Conservation (phyloP, 1,140 invertebrate species). For the Carposina sasakii region DNA sequence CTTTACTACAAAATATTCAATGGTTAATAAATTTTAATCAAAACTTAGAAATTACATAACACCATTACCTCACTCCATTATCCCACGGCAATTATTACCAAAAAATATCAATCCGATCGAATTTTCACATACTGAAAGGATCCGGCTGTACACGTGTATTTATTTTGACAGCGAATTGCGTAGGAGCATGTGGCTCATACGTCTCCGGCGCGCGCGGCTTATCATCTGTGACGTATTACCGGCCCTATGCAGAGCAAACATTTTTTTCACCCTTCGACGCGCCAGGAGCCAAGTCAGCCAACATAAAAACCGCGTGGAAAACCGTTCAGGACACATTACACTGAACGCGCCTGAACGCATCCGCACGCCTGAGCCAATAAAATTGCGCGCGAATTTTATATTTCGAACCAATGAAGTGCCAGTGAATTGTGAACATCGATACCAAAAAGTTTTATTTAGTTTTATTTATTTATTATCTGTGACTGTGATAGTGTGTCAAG, state of each 20-base stretch:
- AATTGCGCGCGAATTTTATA: slow-evolving; percentile 20
- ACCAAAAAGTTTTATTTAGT: slow-evolving; percentile 42
- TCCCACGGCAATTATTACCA: too few relatives aligned
- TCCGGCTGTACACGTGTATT: slow-evolving; percentile 65
- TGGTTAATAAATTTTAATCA: too few relatives aligned
- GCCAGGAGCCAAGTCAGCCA: slow-evolving; percentile 50
- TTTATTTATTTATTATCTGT: slow-evolving; percentile 53
- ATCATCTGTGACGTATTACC: slow-evolving; percentile 55
- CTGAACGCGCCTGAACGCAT: slow-evolving; percentile 58
- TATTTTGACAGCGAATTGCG: slow-evolving; percentile 61
- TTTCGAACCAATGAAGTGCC: slow-evolving; percentile 27
- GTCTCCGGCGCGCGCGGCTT: slow-evolving; percentile 48
- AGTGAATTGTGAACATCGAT: slow-evolving; percentile 39
- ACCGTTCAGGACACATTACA: slow-evolving; percentile 62
- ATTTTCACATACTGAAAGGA: slow-evolving; percentile 58
- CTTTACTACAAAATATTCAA: too few relatives aligned
- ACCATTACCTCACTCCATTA: too few relatives aligned
- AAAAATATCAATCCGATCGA: background rate
- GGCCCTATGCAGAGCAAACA: slow-evolving; percentile 60
- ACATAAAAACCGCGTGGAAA: slow-evolving; percentile 67
- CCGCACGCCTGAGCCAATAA: slow-evolving; percentile 37
- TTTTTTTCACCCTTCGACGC: slow-evolving; percentile 70
- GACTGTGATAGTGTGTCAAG: slow-evolving; percentile 53
- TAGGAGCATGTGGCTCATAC: slow-evolving; percentile 53
- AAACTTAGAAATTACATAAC: too few relatives aligned